Evolutionary conservation across 2,797 vertebrate genomes (phyloP), one percentile per base, ranked within the genome.

Genomic region (Iguana delicatissima): DNA sequence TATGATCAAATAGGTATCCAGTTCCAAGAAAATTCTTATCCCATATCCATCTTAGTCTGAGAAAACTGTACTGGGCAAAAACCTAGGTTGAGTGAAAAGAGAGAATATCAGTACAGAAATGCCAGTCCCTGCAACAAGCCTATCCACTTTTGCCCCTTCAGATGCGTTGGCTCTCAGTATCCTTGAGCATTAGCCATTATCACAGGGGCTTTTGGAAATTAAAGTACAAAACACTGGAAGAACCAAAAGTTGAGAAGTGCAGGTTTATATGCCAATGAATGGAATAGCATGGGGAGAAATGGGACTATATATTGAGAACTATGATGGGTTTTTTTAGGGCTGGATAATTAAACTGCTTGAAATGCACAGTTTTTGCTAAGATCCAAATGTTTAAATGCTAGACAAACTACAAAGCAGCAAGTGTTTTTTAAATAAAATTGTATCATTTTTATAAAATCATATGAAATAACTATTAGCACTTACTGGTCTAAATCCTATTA

Each of bases 341-440:
- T 76, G 52, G 24, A 6, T 57, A 12, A 13, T 59, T 52, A 74
- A 87, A 64, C 50, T 67, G 32, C 7, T 35, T 55, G 59, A 62
- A 62, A 86, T 86, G 26, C 32, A 55, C 10, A 77, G 55, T 38
- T 24, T 62, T 80, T 22, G 7, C 42, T 24, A 80, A 20, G 10
- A 89, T 81, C 52, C 4, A 35, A 59, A 38, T 83, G 9, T 85
- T 73, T 85, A 67, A 89, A 38, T 91, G 90, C 29, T 85, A 67
- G 42, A 80, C 18, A n/a, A 88, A 73, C 83, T 83, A 57, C 59
- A 89, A 84, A 92, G 88, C 2, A 85, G 26, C 26, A 69, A 12
- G 46, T 42, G 91, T 84, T n/a, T 79, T 91, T 76, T 77, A 35
- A 74, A 38, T 67, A 29, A 42, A 80, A 0, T 6, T 9, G 91